Evolutionary conservation across 2,113 vertebrate genomes (phyloP).

Genomic region (Colius striatus): DNA sequence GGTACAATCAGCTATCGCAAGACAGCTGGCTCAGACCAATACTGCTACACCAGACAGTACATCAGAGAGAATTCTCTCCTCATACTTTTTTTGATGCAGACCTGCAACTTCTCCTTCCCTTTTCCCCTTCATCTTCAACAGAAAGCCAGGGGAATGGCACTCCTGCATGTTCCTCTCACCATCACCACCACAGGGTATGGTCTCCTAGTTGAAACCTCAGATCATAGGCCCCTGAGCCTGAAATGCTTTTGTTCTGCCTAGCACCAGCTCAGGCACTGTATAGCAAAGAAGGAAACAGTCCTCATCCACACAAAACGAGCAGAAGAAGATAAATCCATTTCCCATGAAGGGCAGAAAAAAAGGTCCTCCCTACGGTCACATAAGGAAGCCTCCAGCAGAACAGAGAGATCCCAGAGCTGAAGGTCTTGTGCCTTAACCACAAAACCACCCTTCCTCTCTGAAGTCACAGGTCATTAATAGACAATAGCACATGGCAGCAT

Average conservation of each 20-base stretch:
- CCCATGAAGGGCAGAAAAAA: accelerated
- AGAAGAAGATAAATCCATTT: not conserved
- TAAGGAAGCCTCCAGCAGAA: not conserved
- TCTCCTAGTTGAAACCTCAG: not conserved
- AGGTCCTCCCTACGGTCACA: accelerated
- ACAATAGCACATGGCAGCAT: not conserved
- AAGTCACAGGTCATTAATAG: not conserved
- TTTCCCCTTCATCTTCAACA: not conserved
- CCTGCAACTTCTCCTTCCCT: not conserved
- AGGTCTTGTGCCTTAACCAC: not conserved
- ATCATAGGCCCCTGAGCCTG: not conserved
- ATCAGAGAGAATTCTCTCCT: not conserved
- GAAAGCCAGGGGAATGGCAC: not conserved
- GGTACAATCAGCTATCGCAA: accelerated
- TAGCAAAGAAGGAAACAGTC: not conserved
- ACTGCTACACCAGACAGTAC: not conserved
- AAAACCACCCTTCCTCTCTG: not conserved
- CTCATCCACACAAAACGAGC: not conserved
- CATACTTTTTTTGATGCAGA: accelerated
- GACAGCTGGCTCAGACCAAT: accelerated
- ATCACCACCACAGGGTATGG: accelerated
- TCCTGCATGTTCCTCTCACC: not conserved
- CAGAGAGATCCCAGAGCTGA: not conserved
- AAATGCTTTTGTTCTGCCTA: not conserved
- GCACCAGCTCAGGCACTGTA: not conserved